Conservation (phyloP, 2,797 vertebrate species). For the Lithobates sylvaticus region DNA sequence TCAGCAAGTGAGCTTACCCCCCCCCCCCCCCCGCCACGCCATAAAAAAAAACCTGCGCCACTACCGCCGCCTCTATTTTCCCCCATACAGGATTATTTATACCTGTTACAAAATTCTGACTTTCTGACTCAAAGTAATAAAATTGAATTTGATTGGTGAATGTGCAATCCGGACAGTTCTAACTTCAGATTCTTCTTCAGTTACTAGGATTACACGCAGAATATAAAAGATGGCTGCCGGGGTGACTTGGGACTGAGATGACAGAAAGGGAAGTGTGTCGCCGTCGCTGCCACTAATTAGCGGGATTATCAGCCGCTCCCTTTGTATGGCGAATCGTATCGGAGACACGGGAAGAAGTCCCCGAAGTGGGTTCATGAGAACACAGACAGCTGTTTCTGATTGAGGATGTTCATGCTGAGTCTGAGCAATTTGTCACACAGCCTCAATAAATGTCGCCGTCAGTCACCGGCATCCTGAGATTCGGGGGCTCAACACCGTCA, state of each 20-base stretch:
- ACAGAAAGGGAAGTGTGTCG: background rate
- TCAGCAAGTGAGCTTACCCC: too few species aligned
- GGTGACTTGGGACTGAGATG: background rate
- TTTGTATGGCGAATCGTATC: background rate
- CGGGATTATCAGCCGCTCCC: background rate
- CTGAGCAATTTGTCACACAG: constrained; percentile 8
- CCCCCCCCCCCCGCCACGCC: too few species aligned
- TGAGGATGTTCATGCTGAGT: background rate
- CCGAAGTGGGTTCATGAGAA: constrained; percentile 38
- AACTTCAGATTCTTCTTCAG: too few species aligned
- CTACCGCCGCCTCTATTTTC: too few species aligned
- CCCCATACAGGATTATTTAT: too few species aligned
- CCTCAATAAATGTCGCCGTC: constrained; percentile 23
- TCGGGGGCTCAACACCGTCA: background rate
- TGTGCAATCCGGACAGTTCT: too few species aligned
- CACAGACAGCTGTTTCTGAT: constrained; percentile 16
- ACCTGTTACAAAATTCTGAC: too few species aligned
- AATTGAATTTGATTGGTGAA: too few species aligned
- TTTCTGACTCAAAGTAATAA: too few species aligned
- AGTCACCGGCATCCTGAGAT: background rate
- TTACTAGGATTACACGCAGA: background rate
- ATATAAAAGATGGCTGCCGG: background rate
- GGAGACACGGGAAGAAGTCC: constrained; percentile 12
- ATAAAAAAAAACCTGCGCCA: too few species aligned
- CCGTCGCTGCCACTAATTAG: constrained; percentile 21